phyloP scores from a whole-genome alignment of 2,888 invertebrate genomes.

The Phortica okadai region DNA sequence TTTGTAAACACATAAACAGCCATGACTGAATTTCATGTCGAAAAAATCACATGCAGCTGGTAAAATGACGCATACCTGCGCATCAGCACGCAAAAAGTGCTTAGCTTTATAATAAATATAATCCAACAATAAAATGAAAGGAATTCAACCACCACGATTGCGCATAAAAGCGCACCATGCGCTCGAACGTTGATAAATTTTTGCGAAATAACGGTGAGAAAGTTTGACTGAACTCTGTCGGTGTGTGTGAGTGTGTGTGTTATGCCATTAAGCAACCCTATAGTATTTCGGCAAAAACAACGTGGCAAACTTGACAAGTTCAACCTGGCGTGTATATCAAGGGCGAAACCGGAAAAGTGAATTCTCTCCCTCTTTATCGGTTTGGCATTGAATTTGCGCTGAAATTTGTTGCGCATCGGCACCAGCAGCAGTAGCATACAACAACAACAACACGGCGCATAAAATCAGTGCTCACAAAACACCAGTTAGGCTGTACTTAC shows the following conservation, averaged over 20 bases:
- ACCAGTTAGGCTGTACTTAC: conserved; percentile 46
- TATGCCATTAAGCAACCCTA: background rate
- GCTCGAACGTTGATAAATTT: background rate
- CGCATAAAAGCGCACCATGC: conserved; percentile 28
- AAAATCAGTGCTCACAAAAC: background rate
- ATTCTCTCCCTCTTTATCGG: background rate
- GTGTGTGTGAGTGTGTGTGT: too few relatives aligned
- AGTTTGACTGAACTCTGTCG: background rate
- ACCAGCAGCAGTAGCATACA: conserved; percentile 40
- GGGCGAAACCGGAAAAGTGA: conserved; percentile 2
- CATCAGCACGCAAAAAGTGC: conserved; percentile 46
- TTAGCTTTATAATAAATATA: background rate
- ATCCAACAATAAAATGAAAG: conserved; percentile 10
- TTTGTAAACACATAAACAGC: background rate
- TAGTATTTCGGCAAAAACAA: background rate
- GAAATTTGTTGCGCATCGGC: conserved; percentile 36
- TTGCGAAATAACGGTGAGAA: conserved; percentile 24
- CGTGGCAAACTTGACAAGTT: conserved; percentile 22
- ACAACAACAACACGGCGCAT: conserved; percentile 22
- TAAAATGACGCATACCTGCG: conserved; percentile 65
- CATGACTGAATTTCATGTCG: background rate
- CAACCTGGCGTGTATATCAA: conserved; percentile 16
- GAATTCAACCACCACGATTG: background rate
- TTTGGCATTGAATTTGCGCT: conserved; percentile 34
- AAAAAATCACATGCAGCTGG: conserved; percentile 50